A percentile compares a stretch with the other conserved stretches of the same genome.
Evolutionary conservation across 1,140 invertebrate species (phyloP).

Genomic region (Lepidostoma basale): DNA sequence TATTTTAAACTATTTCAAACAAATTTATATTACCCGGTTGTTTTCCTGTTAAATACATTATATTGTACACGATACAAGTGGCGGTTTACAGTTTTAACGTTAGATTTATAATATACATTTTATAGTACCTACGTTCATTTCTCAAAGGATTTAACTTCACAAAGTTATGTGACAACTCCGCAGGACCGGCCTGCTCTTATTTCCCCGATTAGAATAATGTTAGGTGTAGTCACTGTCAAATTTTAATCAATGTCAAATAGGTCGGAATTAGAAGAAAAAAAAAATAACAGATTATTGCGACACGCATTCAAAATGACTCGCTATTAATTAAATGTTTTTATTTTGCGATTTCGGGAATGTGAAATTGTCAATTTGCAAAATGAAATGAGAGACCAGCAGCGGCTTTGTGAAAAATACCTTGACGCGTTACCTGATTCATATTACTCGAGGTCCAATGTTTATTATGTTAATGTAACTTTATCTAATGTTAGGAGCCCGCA

Average conservation of each 20-base stretch:
- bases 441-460: slow-evolving; percentile 44
- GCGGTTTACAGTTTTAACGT: slow-evolving; percentile 23
- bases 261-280: slow-evolving; percentile 31
- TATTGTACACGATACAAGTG: slow-evolving; percentile 10
- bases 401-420: slow-evolving; percentile 35
- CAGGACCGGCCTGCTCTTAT: too few species aligned
- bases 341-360: slow-evolving; percentile 29
- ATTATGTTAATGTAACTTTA: slow-evolving; percentile 29
- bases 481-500: not conserved
- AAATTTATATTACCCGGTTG: slow-evolving; percentile 22
- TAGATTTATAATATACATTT: slow-evolving; percentile 33
- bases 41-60: slow-evolving; percentile 27
- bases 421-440: slow-evolving; percentile 44
- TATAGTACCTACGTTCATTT: slow-evolving; percentile 22
- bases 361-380: slow-evolving; percentile 5
- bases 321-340: not conserved
- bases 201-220: too few species aligned
- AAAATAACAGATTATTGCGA: slow-evolving; percentile 18
- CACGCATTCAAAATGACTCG: not conserved
- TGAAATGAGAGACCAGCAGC: not conserved
- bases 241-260: slow-evolving; percentile 35
- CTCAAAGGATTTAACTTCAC: slow-evolving; percentile 24
- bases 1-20: slow-evolving; percentile 28
- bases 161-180: slow-evolving; percentile 2
- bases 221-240: not conserved